Conservation (phyloP, 2,797 vertebrate species). For the Gambusia yucatana region DNA sequence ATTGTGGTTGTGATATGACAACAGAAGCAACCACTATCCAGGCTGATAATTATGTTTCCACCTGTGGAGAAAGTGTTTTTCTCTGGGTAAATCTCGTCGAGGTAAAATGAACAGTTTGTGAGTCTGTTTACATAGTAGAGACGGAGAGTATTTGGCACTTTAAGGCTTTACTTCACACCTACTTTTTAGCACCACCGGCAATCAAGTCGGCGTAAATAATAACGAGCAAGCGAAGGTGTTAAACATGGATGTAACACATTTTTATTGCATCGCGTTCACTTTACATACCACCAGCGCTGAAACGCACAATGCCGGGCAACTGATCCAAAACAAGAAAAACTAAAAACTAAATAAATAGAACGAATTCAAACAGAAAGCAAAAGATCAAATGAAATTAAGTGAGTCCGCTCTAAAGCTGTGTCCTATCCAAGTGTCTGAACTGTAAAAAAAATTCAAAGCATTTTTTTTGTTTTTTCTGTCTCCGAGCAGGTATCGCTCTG, state of each 20-base stretch:
- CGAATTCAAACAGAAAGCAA: neutral
- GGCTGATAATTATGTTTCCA: neutral
- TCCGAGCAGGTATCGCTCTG: conserved; percentile 89
- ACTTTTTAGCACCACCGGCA: neutral
- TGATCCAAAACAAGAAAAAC: neutral
- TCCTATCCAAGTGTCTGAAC: neutral
- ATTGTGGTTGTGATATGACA: neutral
- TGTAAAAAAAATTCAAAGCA: neutral
- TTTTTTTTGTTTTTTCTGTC: neutral
- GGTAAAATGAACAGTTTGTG: neutral
- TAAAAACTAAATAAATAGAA: neutral
- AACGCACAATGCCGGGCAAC: neutral
- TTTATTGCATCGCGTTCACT: neutral
- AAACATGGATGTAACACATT: neutral
- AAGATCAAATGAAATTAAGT: neutral
- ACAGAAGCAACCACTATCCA: neutral
- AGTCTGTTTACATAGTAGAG: neutral
- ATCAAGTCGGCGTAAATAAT: neutral
- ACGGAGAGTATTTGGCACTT: neutral
- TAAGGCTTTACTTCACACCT: neutral
- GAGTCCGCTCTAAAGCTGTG: neutral
- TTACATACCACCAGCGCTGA: neutral
- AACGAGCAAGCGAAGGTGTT: neutral
- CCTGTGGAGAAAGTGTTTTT: neutral
- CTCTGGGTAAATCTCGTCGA: neutral